Base-by-base conservation (phyloP, 2,113 vertebrate species). In the Mustela nigripes region DNA sequence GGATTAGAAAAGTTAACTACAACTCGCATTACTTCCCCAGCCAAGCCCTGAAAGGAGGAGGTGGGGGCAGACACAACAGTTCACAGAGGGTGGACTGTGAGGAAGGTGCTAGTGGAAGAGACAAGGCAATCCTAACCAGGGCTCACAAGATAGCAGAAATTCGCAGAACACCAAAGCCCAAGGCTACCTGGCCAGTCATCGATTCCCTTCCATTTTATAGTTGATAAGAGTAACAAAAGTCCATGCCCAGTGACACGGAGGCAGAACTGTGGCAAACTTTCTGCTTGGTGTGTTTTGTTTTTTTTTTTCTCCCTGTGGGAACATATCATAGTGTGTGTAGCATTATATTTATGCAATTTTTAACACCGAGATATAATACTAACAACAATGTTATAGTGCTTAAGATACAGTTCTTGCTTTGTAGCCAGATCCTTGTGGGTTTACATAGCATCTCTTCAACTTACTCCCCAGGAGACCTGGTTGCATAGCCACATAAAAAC, bases 41-140 rank as follows among this genome's bases (percentile, higher is more conserved):
- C 67, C 58, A 84, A 84, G 74, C n/a, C 33, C 62, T 21, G 63
- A 67, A 67, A 67, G 48, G 7, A 60, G 15, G 69, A 15, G 7
- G 5, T 16, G 0, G 16, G 3, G 10, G 67, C 62, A 82, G 63
- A 76, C 12, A 0, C 7, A 18, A 7, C 1, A 33, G 42, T 0
- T 8, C 1, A 10, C 3, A 12, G 4, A 0, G 0, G 14, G 60
- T 0, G 48, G 28, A 22, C 5, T 24, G 28, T 53, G 33, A n/a
- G 39, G 26, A 45, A 91, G 26, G 1, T 4, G 1, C 45, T n/a
- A 1, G 76, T 19, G 14, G 50, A n/a, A n/a, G n/a, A 16, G 19
- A 33, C 74, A 69, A 0, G 36, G 36, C 26, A 0, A n/a, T 60
- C 11, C 11, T 36, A 79, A 15, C 4, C 58, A 83, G 48, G 36